Base-by-base conservation (phyloP, 1,140 invertebrate species). In the Cepaea nemoralis region DNA sequence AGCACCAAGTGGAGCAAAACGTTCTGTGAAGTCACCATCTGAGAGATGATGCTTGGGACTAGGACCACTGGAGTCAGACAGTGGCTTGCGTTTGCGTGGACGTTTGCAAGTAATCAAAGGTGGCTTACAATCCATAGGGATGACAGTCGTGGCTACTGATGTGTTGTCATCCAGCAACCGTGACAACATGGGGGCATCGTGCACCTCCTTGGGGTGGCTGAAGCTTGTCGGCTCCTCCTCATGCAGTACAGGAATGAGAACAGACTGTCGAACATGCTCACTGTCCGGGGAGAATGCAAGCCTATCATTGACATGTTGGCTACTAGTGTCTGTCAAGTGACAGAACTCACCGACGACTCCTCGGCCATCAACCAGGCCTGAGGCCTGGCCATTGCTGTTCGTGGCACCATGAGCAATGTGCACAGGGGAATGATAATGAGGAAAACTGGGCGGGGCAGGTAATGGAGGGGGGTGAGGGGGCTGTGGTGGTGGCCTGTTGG, bases 121-220 rank as follows among this genome's bases (percentile, higher is more conserved):
- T 73, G 81, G 77, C 66, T 85, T 83, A 71, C 74, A 45, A 40
- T 45, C 73, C 78, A 80, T 50, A 14, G 74, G 83, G 40, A 83
- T 78, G 42, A 87, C 78, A 67, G 75, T 85, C 35, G 87, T 84
- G 42, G 85, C 84, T 22, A 90, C 87, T 37, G 89, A 85, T 24
- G 89, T 88, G 24, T 89, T 85, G 84, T 92, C 91, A 80, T 91
- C 91, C 33, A 92, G 83, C 59, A 92, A 87, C 83, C 86, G 91
- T 83, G 92, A 91, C 76, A 92, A 83, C 90, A 92, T 91, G 37
- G 91, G 87, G 81, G 87, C 87, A 70, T 90, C 85, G 70, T 84
- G 82, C 35, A 86, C 78, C 48, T 77, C 87, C 40, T 83, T 85
- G 74, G 84, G 85, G 8, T 75, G 48, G 71, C 55, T 50, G 6